Percentiles rank a stretch among this genome's conserved stretches.
These are phyloP conservation scores for Bucco capensis DNA, from an alignment of 2,113 vertebrate genomes.

Conservation along the genomic window DNA sequence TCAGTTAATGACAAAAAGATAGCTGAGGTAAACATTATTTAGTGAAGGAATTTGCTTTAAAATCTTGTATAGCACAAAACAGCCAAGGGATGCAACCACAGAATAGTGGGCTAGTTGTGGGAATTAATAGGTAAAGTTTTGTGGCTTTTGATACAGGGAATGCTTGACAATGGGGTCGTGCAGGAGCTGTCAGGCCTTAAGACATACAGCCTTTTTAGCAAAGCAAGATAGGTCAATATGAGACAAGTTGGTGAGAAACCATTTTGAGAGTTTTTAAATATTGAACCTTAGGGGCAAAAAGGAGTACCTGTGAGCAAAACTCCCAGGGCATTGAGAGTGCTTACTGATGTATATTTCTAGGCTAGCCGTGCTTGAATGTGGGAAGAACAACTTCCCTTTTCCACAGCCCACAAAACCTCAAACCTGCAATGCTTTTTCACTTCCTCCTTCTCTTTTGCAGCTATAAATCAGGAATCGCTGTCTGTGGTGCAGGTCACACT, in stretches of 20 bases:
- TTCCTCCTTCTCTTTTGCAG: slow-evolving; percentile 52
- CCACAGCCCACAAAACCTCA: neutral
- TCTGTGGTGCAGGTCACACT: slow-evolving; percentile 26
- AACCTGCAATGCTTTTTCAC: neutral
- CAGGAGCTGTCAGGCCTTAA: neutral
- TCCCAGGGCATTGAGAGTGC: neutral
- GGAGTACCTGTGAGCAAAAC: neutral
- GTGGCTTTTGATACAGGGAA: neutral
- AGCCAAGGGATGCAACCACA: neutral
- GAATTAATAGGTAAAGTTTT: neutral
- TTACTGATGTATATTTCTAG: neutral
- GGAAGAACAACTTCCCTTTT: neutral
- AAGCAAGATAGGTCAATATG: neutral
- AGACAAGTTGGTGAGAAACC: neutral
- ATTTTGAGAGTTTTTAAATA: neutral
- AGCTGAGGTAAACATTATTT: neutral
- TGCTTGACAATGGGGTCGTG: neutral
- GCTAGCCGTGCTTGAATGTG: neutral
- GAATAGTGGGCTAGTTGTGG: neutral
- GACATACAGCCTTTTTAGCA: neutral
- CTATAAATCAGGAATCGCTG: neutral
- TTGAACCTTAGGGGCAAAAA: neutral
- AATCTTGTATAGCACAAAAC: neutral
- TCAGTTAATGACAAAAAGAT: neutral
- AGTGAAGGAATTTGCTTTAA: neutral